These are phyloP conservation scores for Schizaphis graminum DNA, from an alignment of 2,888 invertebrate species.

Conservation along the genomic window DNA sequence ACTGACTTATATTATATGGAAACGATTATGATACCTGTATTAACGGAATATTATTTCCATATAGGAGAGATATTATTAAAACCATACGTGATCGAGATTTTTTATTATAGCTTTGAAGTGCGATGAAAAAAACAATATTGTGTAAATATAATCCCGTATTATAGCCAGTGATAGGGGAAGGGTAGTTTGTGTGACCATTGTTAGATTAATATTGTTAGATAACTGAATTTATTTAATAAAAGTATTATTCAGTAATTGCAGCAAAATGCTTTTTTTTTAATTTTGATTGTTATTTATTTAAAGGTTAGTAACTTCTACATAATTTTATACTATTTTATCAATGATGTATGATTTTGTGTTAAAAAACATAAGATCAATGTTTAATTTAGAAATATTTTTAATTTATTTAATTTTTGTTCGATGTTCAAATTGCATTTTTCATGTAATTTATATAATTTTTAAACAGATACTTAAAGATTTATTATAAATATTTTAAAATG, in stretches of 20 bases:
- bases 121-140: neutral
- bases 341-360: neutral
- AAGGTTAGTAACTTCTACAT: neutral
- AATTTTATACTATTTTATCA: neutral
- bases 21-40: neutral
- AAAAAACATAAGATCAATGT: neutral
- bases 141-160: slow-evolving; percentile 3
- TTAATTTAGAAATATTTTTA: neutral
- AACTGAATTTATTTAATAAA: neutral
- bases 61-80: neutral
- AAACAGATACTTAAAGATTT: neutral
- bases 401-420: neutral
- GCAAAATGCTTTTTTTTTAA: neutral
- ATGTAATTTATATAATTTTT: neutral
- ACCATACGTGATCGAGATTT: slow-evolving; percentile 8
- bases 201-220: no score
- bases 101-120: neutral
- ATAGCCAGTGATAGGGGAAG: neutral
- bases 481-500: neutral
- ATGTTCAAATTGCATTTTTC: neutral
- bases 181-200: neutral
- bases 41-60: neutral
- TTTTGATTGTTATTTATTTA: neutral
- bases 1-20: neutral
- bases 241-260: slow-evolving; percentile 11